Evolutionary conservation across 1,140 invertebrate species (phyloP).

Genomic region (Penaeus chinensis): DNA sequence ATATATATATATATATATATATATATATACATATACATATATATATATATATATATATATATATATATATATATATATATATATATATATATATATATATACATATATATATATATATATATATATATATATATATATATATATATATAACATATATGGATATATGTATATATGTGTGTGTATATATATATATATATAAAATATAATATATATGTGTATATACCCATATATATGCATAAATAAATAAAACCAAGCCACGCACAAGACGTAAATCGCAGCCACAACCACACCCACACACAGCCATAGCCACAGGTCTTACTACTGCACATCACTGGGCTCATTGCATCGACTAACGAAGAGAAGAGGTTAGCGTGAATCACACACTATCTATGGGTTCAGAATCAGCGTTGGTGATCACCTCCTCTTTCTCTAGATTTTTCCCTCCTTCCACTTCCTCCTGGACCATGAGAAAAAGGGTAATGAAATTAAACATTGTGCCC

Average conservation of each 20-base stretch:
- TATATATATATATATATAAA: background rate
- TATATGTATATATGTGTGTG: background rate
- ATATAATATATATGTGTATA: background rate
- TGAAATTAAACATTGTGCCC: background rate
- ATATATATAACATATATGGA: background rate
- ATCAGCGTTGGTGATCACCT: slow-evolving; percentile 19
- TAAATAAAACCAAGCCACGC: background rate
- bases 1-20: slow-evolving; percentile 2
- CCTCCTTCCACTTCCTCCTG: slow-evolving; percentile 16
- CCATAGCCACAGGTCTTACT: slow-evolving; percentile 16
- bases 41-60: too few species aligned
- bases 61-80: too few species aligned
- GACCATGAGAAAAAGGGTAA: slow-evolving; percentile 5
- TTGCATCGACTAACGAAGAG: slow-evolving; percentile 17
- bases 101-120: background rate
- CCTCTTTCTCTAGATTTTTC: background rate
- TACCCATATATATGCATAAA: background rate
- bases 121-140: background rate
- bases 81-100: too few species aligned
- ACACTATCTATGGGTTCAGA: slow-evolving; percentile 23
- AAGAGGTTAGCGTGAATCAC: slow-evolving; percentile 19
- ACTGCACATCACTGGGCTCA: slow-evolving; percentile 14
- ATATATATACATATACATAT: background rate
- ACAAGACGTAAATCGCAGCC: background rate
- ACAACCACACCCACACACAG: background rate